Evolutionary conservation across 2,797 vertebrate genomes (phyloP), one percentile per base, ranked within the genome.

Genomic region (Anomalospiza imberbis): DNA sequence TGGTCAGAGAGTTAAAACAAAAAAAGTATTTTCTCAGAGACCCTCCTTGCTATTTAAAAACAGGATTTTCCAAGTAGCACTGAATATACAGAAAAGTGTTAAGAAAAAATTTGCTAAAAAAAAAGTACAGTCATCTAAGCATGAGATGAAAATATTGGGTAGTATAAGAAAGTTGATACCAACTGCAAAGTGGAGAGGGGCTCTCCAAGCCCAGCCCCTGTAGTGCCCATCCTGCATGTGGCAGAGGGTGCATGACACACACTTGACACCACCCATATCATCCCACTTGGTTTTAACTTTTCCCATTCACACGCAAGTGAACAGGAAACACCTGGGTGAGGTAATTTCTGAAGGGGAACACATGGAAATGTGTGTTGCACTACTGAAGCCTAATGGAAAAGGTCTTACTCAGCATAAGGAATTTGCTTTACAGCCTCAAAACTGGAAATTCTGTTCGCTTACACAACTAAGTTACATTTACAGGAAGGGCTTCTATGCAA

Each of bases 311-410:
- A 42, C 1, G 1, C 9, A 61, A 58, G 36, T 17, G n/a, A 86
- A 42, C 9, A 29, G 63, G 12, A 40, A 80, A 71, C 15, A 81
- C 11, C 8, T 5, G 19, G 7, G 15, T 13, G 24, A 87, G 17
- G 16, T 26, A 10, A 83, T 44, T 78, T 76, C 50, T 44, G 48
- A 51, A 63, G 1, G 2, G 29, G 79, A 91, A 63, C 50, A 20
- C 25, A 50, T 0, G 0, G 42, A 76, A 40, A 86, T 21, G 44
- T 1, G 0, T 1, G 5, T 17, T 45, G 29, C 60, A 47, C 13
- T 53, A 67, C 11, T 9, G 47, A 89, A 91, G 16, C 34, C 68
- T 61, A 76, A 36, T 3, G 32, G 48, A 51, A 38, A 77, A 40
- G 42, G 44, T 21, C 32, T 74, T 61, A 17, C 36, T 72, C 1